A percentile compares a stretch with the other conserved stretches of the same genome.
phyloP scores from a whole-genome alignment of 2,113 vertebrate species.

The Coregonus clupeaformis region DNA sequence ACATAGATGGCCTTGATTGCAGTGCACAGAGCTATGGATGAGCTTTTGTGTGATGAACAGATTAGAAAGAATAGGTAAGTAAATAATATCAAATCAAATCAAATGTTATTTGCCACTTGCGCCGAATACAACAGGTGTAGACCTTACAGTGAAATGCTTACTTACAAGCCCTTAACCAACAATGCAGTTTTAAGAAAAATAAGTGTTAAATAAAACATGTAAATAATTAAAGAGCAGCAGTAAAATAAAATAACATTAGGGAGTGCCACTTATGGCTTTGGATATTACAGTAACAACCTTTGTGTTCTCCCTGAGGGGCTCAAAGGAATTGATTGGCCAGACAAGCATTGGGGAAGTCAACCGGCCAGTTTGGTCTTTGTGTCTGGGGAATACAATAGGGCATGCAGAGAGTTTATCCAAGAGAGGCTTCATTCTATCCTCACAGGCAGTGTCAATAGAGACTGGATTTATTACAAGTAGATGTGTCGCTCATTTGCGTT shows the following conservation, averaged over 20 bases:
- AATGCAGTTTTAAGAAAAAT: no score
- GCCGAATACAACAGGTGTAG: no score
- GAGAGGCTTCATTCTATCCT: constrained; percentile 50
- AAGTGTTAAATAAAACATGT: no score
- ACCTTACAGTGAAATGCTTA: no score
- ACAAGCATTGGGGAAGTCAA: neutral
- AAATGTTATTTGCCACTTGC: no score
- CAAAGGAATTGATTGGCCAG: neutral
- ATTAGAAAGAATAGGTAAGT: neutral
- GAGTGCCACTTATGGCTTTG: no score
- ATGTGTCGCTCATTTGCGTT: neutral
- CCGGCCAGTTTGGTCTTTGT: neutral
- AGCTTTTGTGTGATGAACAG: neutral
- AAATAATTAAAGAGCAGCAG: no score
- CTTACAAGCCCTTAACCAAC: no score
- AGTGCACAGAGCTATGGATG: neutral
- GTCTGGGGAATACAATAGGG: neutral
- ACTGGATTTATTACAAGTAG: constrained; percentile 1
- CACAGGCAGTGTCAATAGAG: constrained; percentile 14
- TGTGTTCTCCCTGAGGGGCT: neutral
- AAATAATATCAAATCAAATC: no score
- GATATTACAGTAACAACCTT: neutral
- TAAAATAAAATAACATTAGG: no score
- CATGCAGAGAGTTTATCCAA: neutral
- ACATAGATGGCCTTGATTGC: neutral